Base-by-base conservation (phyloP, 2,888 invertebrate species). In the Drosophila conformis region DNA sequence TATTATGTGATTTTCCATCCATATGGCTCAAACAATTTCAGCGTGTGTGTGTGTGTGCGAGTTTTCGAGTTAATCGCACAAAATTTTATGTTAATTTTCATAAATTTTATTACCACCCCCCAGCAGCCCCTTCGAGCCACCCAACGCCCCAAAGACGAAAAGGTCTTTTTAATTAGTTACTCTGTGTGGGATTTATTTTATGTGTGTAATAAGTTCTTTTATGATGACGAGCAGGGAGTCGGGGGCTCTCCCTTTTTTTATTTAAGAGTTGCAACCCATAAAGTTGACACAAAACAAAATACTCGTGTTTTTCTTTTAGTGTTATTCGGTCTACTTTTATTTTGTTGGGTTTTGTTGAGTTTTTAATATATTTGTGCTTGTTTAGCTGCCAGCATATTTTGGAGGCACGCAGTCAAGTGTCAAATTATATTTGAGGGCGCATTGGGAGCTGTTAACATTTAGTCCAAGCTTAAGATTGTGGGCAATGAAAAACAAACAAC, bases 51-150 rank as follows among this genome's bases (percentile, higher is more conserved):
- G 59, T 74, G 80, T 80, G 80, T 73, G 75, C 76, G 86, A 83
- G 80, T 81, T 80, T 87, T 65, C 76, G 62, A 91, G 80, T 90
- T 89, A 91, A 88, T 91, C 90, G 90, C 89, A 90, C 85, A 79
- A 78, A 89, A 84, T 90, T 90, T 91, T 91, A 91, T 91, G 91
- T 80, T 88, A 84, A 90, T 91, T 90, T 90, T 91, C 91, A 87
- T 91, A 84, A 91, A 91, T 90, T 90, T 91, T 84, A 83, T 90
- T 91, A 79, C 80, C 76, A 65, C 76, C 76, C 76, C 33, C 11
- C 33, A 33, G 0, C 60, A 31, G n/a, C 40, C 42, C 51, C n/a
- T 27, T 38, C 21, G 8, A 25, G 3, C 36, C 35, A 3, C 42
- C 25, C 46, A 15, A 40, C 36, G 40, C n/a, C 40, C n/a, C 40